phyloP scores from a whole-genome alignment of 2,113 vertebrate species.

The Gracilinanus agilis region DNA sequence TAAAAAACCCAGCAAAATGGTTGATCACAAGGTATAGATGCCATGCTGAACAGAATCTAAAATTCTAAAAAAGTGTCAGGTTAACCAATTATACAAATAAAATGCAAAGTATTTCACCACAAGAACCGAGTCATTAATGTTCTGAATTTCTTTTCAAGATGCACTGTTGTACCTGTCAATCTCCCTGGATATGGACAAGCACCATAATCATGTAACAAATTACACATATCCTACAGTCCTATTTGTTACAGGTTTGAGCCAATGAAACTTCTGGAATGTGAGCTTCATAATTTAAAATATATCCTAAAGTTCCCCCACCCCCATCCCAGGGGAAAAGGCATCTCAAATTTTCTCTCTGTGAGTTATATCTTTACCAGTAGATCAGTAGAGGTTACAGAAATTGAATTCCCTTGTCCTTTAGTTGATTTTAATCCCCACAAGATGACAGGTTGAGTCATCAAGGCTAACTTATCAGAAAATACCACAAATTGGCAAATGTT shows the following conservation, averaged over 20 bases:
- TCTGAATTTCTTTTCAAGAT: background rate
- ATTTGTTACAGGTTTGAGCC: background rate
- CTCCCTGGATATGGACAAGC: background rate
- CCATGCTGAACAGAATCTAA: background rate
- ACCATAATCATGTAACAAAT: background rate
- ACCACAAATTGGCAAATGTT: background rate
- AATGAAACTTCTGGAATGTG: background rate
- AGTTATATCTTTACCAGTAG: slow-evolving; percentile 11
- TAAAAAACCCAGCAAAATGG: background rate
- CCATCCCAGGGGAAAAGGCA: background rate
- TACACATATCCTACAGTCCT: background rate
- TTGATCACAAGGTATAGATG: background rate
- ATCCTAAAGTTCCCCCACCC: background rate
- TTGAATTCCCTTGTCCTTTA: background rate
- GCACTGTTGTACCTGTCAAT: background rate
- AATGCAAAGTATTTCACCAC: background rate
- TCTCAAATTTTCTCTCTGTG: background rate
- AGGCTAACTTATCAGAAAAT: background rate
- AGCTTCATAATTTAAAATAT: slow-evolving; percentile 26
- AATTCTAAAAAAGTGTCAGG: background rate
- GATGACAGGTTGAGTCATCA: background rate
- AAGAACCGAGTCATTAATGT: background rate
- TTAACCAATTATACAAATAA: background rate
- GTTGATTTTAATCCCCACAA: slow-evolving; percentile 23
- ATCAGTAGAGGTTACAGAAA: background rate